Evolutionary conservation across 2,888 invertebrate genomes (phyloP).

Genomic region (Xestia rhomboidea): DNA sequence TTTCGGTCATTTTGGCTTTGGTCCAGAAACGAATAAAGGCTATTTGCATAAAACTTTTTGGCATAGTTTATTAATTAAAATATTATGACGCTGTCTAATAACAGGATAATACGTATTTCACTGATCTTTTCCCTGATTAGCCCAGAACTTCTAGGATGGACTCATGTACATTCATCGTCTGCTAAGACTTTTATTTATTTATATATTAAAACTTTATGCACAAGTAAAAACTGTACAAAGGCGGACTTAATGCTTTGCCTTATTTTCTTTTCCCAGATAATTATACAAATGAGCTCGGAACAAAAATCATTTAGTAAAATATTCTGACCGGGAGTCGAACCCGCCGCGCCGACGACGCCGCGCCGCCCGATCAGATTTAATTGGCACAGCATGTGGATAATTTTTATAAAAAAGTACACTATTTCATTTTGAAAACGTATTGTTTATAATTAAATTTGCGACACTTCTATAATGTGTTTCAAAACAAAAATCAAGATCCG

Average conservation of each 20-base stretch:
- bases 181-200: too few relatives aligned
- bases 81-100: not conserved
- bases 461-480: not conserved
- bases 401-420: not conserved
- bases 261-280: too few relatives aligned
- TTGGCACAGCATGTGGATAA: too few relatives aligned
- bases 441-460: not conserved
- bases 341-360: not conserved
- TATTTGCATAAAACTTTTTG: slow-evolving; percentile 18
- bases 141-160: not conserved
- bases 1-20: slow-evolving; percentile 19
- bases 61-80: not conserved
- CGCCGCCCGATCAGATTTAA: too few relatives aligned
- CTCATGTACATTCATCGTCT: not conserved
- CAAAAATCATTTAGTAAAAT: not conserved
- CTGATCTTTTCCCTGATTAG: not conserved
- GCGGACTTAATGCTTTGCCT: too few relatives aligned
- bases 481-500: not conserved
- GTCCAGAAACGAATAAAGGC: slow-evolving; percentile 40
- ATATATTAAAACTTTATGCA: too few relatives aligned
- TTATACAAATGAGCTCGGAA: not conserved
- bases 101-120: not conserved
- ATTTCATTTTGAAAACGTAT: too few relatives aligned
- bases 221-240: too few relatives aligned
- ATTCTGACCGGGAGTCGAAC: not conserved